Base-by-base conservation (phyloP, 2,797 vertebrate species). In the Coreius guichenoti region DNA sequence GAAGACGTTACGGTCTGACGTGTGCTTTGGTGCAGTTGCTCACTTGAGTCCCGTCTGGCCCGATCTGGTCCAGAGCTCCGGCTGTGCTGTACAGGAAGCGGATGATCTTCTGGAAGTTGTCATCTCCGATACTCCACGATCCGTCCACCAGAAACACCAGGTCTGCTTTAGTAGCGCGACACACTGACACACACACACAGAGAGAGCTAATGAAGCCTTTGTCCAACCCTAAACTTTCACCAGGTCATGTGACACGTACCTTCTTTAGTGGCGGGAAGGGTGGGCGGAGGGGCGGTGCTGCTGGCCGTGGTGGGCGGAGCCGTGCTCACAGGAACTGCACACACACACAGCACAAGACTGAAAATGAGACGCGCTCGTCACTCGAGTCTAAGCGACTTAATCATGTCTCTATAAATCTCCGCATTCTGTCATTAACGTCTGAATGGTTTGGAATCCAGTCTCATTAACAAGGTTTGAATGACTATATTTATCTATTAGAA, bases 111-210 rank as follows among this genome's bases (percentile, higher is more conserved):
- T 96, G 95, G 92, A 99, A 99, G 93, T 97, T 99, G 13, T 98
- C 97, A 26, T 99, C 98, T 5, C 98, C 98, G 1, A 99, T 99
- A 54, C 98, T 99, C 98, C 98, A 99, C 11, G 98, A 99, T 0
- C 98, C 98, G 80, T 99, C 98, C 29, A 99, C 97, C 91, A 99
- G 93, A 91, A 99, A 99, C 0, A 96, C 98, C 69, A 99, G 92
- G 89, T 99, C 98, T 0, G 98, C 98, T 89, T 96, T 98, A 78
- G 98, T 97, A 8, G 97, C 96, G 90, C 95, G 98, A 86, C 98
- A 99, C 56, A 99, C 98, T 98, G 86, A 61, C 1, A 78, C 47
- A 72, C 29, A 86, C 33, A n/a, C 21, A 47, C 2, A 56, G 3
- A 79, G 5, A 45, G 8, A 54, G 29, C 23, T 13, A 17, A 63